Conservation (phyloP, 2,888 invertebrate genomes). For the Eretmocerus hayati region DNA sequence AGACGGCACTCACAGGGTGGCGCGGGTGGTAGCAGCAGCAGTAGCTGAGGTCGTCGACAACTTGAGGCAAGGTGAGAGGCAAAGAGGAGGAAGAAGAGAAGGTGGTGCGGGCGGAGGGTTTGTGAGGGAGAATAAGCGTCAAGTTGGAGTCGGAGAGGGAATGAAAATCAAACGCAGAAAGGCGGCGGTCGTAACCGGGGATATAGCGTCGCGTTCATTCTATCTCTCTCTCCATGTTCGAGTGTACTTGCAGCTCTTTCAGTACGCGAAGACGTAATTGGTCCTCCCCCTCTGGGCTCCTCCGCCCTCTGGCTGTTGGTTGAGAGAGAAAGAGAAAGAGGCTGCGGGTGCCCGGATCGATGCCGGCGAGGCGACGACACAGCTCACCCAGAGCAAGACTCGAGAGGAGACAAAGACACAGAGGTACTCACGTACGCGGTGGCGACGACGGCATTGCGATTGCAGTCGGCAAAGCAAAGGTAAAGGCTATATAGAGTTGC, state of each 20-base stretch:
- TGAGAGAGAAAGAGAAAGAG: background rate
- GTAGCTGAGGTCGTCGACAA: too few relatives aligned
- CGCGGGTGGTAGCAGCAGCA: background rate
- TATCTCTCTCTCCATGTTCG: too few relatives aligned
- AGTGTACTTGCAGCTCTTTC: too few relatives aligned
- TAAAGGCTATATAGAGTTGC: too few relatives aligned
- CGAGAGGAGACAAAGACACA: slow-evolving; percentile 20
- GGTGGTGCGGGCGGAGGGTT: background rate
- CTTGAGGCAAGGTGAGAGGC: too few relatives aligned
- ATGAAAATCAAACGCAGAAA: slow-evolving; percentile 22
- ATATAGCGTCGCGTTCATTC: too few relatives aligned
- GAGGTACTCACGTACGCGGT: slow-evolving; percentile 20
- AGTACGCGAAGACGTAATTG: too few relatives aligned
- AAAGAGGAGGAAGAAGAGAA: background rate
- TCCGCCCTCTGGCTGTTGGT: background rate
- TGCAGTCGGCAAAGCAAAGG: slow-evolving; percentile 11
- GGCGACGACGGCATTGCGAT: slow-evolving; percentile 11
- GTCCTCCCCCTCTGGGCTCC: slow-evolving; percentile 10
- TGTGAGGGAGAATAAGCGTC: slow-evolving; percentile 14
- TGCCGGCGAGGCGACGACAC: slow-evolving; percentile 40
- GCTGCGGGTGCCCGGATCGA: slow-evolving; percentile 32
- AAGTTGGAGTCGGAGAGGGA: slow-evolving; percentile 21
- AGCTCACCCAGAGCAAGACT: slow-evolving; percentile 35
- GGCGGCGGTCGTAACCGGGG: slow-evolving; percentile 19
- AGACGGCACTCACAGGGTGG: too few relatives aligned